Percentiles rank a stretch among this genome's conserved stretches.
Evolutionary conservation across 2,797 vertebrate species (phyloP).

Genomic region (Pangasius krempfi): DNA sequence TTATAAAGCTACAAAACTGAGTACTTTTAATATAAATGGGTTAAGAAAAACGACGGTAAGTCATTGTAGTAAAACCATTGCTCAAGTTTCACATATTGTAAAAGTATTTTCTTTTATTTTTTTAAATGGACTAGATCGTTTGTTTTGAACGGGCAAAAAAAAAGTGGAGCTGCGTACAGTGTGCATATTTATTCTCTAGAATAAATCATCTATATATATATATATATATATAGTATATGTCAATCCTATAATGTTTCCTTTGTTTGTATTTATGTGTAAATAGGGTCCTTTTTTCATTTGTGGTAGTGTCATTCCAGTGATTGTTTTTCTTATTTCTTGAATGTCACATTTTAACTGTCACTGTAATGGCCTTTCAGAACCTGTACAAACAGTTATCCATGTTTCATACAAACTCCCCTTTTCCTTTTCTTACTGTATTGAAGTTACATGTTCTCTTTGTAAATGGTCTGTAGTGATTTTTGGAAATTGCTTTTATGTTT

Average conservation of each 20-base stretch:
- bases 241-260: constrained; percentile 30
- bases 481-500: constrained; percentile 57
- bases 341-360: constrained; percentile 42
- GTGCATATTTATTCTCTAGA: constrained; percentile 70
- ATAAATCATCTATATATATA: constrained; percentile 51
- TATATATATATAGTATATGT: constrained; percentile 50
- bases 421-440: constrained; percentile 15
- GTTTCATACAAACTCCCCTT: constrained; percentile 18
- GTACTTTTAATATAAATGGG: constrained; percentile 53
- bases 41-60: constrained; percentile 51
- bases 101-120: constrained; percentile 38
- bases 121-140: constrained; percentile 20
- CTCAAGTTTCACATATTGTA: constrained; percentile 42
- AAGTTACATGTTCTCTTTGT: constrained; percentile 1
- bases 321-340: constrained; percentile 39
- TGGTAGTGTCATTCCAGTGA: constrained; percentile 41
- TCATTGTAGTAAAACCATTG: constrained; percentile 9
- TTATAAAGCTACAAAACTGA: constrained; percentile 75
- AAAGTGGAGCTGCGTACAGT: constrained; percentile 45
- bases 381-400: not conserved
- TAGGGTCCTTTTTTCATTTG: constrained; percentile 46
- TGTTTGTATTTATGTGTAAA: constrained; percentile 70
- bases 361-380: constrained; percentile 20
- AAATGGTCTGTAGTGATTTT: constrained; percentile 17
- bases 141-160: constrained; percentile 47